phyloP scores from a whole-genome alignment of 2,797 vertebrate species.

The Poecilia picta region DNA sequence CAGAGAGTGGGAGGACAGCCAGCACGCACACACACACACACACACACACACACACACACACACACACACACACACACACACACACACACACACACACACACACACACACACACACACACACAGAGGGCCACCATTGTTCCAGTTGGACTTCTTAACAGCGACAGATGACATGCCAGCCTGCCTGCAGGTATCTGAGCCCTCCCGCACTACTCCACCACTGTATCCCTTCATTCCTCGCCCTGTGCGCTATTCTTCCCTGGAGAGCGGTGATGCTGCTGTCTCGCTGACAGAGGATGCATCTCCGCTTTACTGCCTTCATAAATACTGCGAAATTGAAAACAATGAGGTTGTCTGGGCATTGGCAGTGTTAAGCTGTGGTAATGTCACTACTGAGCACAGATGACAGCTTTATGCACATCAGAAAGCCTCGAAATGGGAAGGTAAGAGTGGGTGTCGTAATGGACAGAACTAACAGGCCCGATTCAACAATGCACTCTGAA shows the following conservation, averaged over 20 bases:
- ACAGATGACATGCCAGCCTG: conserved; percentile 55
- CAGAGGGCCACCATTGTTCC: conserved; percentile 31
- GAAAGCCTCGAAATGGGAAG: conserved; percentile 53
- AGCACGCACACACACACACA: neutral
- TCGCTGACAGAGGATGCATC: conserved; percentile 44
- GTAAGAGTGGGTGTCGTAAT: conserved; percentile 60
- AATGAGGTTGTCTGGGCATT: conserved; percentile 35
- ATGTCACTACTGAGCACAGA: conserved; percentile 54
- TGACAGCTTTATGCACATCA: conserved; percentile 66
- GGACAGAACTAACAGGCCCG: conserved; percentile 53
- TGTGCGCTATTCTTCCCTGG: conserved; percentile 14
- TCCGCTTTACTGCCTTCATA: conserved; percentile 57
- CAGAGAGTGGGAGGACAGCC: conserved; percentile 48
- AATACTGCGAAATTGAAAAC: conserved; percentile 61
- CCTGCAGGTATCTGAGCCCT: conserved; percentile 42
- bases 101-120: conserved; percentile 3
- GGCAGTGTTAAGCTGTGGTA: conserved; percentile 47
- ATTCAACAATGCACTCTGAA: conserved; percentile 55
- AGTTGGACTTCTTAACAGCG: conserved; percentile 59
- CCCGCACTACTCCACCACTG: conserved; percentile 2
- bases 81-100: neutral
- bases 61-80: neutral
- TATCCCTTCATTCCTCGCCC: neutral
- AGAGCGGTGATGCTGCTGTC: conserved; percentile 34
- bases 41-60: neutral